Evolutionary conservation across 2,888 invertebrate species (phyloP), one percentile per base, ranked within the genome.

Genomic region (Agriopis aurantiaria): DNA sequence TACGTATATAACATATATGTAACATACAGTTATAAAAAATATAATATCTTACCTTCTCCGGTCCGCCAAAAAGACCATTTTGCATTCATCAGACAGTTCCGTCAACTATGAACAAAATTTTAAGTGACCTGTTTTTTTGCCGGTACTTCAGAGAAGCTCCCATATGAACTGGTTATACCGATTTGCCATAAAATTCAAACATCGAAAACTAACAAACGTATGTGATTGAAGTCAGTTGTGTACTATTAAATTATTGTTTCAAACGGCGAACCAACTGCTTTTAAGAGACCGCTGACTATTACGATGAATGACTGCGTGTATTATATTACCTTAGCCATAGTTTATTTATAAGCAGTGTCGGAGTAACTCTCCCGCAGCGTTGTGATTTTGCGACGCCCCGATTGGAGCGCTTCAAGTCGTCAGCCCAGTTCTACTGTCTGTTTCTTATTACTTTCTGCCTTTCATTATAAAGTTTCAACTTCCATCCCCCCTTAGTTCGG

Each of bases 301-400:
- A 81, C 82, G 82, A 84, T 83, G 83, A 85, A 85, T 87, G 85
- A 82, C 81, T 82, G 75, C 80, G 76, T 74, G 83, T 82, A 82
- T 82, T 80, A 81, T 77, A 79, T 79, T 78, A 74, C 75, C 75
- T 76, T 77, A 76, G 75, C 74, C 79, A 71, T 63, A 62, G 74
- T 75, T 74, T 78, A 79, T 80, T 84, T 90, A 88, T 90, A 89
- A 88, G 85, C 85, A 83, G 80, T 80, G 65, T 75, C 71, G 77
- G 76, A 76, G 81, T 75, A 77, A 80, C 82, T 87, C 91, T 88
- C 91, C 91, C 89, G 87, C 91, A 76, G 81, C 77, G 90, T 81
- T 85, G 79, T 84, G 87, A 87, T 90, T 91, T 89, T 81, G 89
- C 89, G 86, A 87, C 81, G 80, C 71, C 67, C 0, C 17, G 8